Conservation (phyloP, 2,888 invertebrate genomes). For the Pachydiplax longipennis region DNA sequence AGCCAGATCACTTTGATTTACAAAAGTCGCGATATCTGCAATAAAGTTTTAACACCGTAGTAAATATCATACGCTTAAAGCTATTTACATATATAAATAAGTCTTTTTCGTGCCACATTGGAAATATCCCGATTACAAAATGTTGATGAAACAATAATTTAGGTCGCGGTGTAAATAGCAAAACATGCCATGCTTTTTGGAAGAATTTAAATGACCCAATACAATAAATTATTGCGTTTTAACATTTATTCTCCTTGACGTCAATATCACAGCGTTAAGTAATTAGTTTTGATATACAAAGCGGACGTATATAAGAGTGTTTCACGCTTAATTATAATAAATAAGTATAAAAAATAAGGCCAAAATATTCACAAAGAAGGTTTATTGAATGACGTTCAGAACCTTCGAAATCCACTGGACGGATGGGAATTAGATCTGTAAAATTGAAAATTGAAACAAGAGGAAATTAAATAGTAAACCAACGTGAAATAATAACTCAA, state of each 20-base stretch:
- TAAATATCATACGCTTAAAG: neutral
- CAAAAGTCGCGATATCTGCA: conserved; percentile 20
- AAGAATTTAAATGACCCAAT: conserved; percentile 35
- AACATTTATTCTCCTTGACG: conserved; percentile 9
- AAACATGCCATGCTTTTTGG: conserved; percentile 1
- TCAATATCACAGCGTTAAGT: conserved; percentile 42
- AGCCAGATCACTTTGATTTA: neutral
- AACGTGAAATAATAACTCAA: neutral
- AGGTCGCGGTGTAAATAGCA: conserved; percentile 4
- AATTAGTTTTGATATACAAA: conserved; percentile 41
- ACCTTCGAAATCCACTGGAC: conserved; percentile 40
- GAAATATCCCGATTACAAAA: conserved; percentile 27
- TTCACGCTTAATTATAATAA: conserved; percentile 44
- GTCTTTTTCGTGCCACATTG: neutral
- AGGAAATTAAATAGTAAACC: neutral
- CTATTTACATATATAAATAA: conserved; percentile 40
- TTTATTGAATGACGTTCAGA: neutral
- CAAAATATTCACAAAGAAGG: conserved; percentile 45
- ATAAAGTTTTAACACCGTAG: neutral
- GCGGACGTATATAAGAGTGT: conserved; percentile 35
- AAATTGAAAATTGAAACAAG: neutral
- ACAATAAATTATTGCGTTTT: conserved; percentile 17
- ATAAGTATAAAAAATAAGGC: conserved; percentile 44
- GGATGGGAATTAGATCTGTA: conserved; percentile 36
- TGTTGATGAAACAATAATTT: conserved; percentile 16